These are phyloP conservation scores for Mormyrops attenuatus DNA, from an alignment of 2,797 vertebrate genomes.

Conservation along the genomic window DNA sequence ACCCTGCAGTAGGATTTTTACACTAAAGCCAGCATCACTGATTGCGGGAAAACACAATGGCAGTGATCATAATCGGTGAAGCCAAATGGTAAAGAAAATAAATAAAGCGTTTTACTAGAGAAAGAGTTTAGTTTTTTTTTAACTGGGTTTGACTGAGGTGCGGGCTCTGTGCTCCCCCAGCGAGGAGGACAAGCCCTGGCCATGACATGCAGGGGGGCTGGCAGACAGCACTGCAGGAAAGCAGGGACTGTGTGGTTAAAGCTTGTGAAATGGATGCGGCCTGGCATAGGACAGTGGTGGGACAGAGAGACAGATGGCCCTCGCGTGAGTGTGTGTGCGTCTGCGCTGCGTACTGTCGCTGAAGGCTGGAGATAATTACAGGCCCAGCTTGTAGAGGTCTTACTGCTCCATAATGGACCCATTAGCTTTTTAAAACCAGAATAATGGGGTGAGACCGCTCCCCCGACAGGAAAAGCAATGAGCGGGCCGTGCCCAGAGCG, in stretches of 20 bases:
- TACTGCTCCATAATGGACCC: slow-evolving; percentile 18
- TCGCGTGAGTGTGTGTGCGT: background rate
- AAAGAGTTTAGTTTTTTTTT: background rate
- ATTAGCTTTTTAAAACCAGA: slow-evolving; percentile 19
- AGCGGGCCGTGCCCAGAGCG: background rate
- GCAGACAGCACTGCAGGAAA: background rate
- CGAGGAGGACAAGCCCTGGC: background rate
- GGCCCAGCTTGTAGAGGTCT: slow-evolving; percentile 3
- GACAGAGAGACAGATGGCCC: slow-evolving; percentile 9
- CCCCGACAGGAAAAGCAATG: background rate
- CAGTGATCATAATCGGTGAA: background rate
- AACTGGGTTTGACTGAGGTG: background rate
- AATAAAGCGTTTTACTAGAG: background rate
- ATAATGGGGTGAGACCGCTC: slow-evolving; percentile 2
- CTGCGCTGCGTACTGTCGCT: background rate
- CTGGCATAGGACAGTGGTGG: background rate
- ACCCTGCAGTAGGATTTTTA: background rate
- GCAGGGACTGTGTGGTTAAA: background rate
- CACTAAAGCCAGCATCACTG: background rate
- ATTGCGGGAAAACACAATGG: background rate
- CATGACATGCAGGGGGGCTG: background rate
- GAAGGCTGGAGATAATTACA: slow-evolving; percentile 18
- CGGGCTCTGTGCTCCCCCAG: background rate
- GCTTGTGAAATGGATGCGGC: background rate
- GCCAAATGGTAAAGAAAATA: background rate